Evolutionary conservation across 2,113 vertebrate species (phyloP).

Genomic region (Illadopsis cleaveri): DNA sequence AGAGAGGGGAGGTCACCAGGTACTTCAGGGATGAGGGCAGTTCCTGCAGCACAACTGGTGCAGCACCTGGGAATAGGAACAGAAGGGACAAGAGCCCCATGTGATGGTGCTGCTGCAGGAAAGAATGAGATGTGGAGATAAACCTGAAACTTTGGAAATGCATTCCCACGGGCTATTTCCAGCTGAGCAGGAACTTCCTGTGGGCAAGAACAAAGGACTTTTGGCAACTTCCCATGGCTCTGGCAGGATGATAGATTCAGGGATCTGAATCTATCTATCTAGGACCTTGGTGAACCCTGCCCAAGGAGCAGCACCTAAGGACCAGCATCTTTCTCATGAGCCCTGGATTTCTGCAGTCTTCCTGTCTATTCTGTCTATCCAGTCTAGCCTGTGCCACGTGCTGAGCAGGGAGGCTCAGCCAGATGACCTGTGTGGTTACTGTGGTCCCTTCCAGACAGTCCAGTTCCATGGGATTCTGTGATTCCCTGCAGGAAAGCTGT

Average conservation of each 20-base stretch:
- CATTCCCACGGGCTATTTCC: background rate
- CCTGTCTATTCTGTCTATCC: background rate
- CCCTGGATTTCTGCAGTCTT: background rate
- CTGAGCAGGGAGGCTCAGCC: background rate
- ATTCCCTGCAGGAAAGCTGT: background rate
- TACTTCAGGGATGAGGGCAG: background rate
- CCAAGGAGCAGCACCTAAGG: background rate
- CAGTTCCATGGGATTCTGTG: background rate
- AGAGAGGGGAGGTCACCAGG: background rate
- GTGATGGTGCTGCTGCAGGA: background rate
- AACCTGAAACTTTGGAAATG: background rate
- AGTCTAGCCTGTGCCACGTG: background rate
- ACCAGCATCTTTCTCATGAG: accelerated
- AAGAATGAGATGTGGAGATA: background rate
- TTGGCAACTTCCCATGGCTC: background rate
- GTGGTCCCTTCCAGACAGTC: background rate
- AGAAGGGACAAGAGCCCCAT: background rate
- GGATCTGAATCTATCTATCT: too few relatives aligned
- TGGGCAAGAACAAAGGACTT: background rate
- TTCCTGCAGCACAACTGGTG: background rate
- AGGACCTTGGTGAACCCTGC: background rate
- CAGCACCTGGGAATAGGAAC: background rate
- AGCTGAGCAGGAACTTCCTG: accelerated
- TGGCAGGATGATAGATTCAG: background rate
- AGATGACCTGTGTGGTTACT: background rate